Percentiles rank a stretch among this genome's conserved stretches.
phyloP scores from a whole-genome alignment of 2,888 invertebrate species.

The Stenichneumon culpator region DNA sequence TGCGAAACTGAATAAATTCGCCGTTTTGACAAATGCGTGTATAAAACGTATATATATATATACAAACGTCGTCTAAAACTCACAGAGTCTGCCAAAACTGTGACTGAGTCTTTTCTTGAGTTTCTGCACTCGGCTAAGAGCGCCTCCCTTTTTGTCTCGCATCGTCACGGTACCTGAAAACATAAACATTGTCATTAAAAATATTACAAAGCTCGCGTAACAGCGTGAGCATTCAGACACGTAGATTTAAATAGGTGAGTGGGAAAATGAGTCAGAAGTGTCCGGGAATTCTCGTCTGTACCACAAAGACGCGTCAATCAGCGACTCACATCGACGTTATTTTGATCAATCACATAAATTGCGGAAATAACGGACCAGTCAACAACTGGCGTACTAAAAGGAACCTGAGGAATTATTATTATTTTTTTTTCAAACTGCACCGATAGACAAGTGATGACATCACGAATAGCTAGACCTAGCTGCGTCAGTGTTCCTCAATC shows the following conservation, averaged over 20 bases:
- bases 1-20: constrained; percentile 20
- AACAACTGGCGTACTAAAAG: constrained; percentile 51
- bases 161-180: constrained; percentile 90
- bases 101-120: constrained; percentile 97
- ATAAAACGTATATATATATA: constrained; percentile 3
- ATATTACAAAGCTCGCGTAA: background rate
- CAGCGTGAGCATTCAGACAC: background rate
- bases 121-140: constrained; percentile 96
- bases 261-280: background rate
- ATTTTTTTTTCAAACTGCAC: constrained; percentile 43
- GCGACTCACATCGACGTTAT: background rate
- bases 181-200: constrained; percentile 70
- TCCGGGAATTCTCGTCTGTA: background rate
- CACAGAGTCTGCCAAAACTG: constrained; percentile 98
- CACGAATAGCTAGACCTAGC: background rate
- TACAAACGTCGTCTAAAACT: constrained; percentile 86
- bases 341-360: background rate
- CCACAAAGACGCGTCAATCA: background rate
- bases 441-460: constrained; percentile 60
- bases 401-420: constrained; percentile 49
- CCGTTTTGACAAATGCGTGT: background rate
- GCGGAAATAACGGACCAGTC: constrained; percentile 26
- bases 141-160: constrained; percentile 97
- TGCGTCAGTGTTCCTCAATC: constrained; percentile 61
- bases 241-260: constrained; percentile 7